A percentile compares a stretch with the other conserved stretches of the same genome.
phyloP scores from a whole-genome alignment of 1,140 invertebrate genomes.

The Meloidogyne chitwoodi region DNA sequence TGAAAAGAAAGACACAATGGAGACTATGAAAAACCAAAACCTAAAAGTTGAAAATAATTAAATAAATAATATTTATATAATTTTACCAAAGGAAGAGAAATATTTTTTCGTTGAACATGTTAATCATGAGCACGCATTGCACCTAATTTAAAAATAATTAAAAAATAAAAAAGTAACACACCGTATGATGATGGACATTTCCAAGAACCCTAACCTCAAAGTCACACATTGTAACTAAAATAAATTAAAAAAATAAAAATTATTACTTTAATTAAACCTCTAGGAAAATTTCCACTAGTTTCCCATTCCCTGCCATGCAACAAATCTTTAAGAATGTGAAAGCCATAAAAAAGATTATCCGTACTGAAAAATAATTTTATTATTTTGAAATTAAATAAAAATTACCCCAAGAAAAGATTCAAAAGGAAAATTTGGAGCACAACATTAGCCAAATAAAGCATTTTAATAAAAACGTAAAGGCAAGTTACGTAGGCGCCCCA shows the following conservation, averaged over 20 bases:
- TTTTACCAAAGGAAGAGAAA: slow-evolving; percentile 64
- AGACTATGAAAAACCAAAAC: slow-evolving; percentile 66
- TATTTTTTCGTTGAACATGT: slow-evolving; percentile 66
- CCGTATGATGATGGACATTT: slow-evolving; percentile 62
- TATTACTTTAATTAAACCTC: slow-evolving; percentile 25
- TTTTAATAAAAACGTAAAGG: slow-evolving; percentile 64
- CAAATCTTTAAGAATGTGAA: slow-evolving; percentile 63
- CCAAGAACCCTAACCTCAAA: slow-evolving; percentile 62
- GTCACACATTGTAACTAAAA: slow-evolving; percentile 64
- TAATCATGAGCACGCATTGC: slow-evolving; percentile 64
- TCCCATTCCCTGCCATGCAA: slow-evolving; percentile 62
- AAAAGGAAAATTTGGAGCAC: slow-evolving; percentile 65
- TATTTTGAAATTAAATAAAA: not conserved
- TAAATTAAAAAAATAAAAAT: not conserved
- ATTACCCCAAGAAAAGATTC: slow-evolving; percentile 61
- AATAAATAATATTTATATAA: too few species aligned
- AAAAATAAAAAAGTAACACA: slow-evolving; percentile 54
- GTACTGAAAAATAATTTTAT: slow-evolving; percentile 46
- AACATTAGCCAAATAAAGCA: slow-evolving; percentile 64
- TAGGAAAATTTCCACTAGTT: slow-evolving; percentile 62
- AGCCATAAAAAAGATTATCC: slow-evolving; percentile 63
- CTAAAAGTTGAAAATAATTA: too few species aligned
- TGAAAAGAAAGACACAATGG: slow-evolving; percentile 62
- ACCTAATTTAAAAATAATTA: slow-evolving; percentile 37
- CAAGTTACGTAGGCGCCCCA: slow-evolving; percentile 64